phyloP scores from a whole-genome alignment of 2,797 vertebrate species.

The Anableps anableps region DNA sequence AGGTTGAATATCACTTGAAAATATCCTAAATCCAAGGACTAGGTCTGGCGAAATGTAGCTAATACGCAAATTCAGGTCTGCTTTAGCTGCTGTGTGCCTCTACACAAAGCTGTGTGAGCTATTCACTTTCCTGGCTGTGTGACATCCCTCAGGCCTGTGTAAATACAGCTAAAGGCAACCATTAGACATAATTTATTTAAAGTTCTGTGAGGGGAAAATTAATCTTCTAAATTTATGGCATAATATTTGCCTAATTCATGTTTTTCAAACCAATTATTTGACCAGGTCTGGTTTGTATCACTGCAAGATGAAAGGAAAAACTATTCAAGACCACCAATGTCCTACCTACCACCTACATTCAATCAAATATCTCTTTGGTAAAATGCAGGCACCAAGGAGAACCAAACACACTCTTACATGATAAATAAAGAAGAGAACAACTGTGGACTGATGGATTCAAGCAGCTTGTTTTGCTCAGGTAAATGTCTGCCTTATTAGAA shows the following conservation, averaged over 20 bases:
- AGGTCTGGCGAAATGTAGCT: constrained; percentile 39
- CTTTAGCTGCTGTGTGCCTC: constrained; percentile 31
- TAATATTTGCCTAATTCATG: constrained; percentile 66
- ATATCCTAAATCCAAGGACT: constrained; percentile 38
- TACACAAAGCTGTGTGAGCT: constrained; percentile 58
- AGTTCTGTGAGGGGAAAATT: constrained; percentile 61
- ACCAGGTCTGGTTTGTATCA: constrained; percentile 56
- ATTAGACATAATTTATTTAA: constrained; percentile 70
- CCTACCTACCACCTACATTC: constrained; percentile 17
- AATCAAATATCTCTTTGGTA: constrained; percentile 31
- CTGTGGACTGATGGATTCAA: constrained; percentile 32
- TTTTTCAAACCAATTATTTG: constrained; percentile 66
- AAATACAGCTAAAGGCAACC: constrained; percentile 57
- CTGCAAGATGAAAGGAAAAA: constrained; percentile 15
- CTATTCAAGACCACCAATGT: constrained; percentile 41
- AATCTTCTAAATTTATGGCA: constrained; percentile 68
- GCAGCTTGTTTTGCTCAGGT: constrained; percentile 27
- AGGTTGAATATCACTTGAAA: constrained; percentile 37
- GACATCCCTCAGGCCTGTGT: constrained; percentile 46
- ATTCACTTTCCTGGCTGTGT: constrained; percentile 45
- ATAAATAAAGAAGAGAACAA: constrained; percentile 25
- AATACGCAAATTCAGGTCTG: constrained; percentile 38
- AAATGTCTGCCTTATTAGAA: constrained; percentile 34
- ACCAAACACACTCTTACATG: constrained; percentile 19
- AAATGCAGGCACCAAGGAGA: constrained; percentile 27